phyloP scores from a whole-genome alignment of 2,888 invertebrate species.

The Selenia dentaria region DNA sequence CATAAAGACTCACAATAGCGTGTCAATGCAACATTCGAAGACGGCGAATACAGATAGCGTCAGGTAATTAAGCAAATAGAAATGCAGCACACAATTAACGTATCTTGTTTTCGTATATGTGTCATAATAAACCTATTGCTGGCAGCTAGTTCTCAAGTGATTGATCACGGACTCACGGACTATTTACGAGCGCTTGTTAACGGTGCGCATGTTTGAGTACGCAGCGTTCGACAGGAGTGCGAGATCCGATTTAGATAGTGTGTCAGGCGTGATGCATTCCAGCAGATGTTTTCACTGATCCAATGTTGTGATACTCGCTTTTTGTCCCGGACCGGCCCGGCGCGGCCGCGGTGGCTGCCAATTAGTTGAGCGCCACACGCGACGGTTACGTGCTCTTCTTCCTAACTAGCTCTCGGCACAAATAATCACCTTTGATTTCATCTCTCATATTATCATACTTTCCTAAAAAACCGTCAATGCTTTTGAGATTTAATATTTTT shows the following conservation, averaged over 20 bases:
- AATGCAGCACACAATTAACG: too few species aligned
- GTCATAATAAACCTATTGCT: background rate
- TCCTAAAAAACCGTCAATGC: too few species aligned
- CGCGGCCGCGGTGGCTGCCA: background rate
- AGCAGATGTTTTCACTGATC: constrained; percentile 20
- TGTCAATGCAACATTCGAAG: too few species aligned
- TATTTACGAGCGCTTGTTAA: constrained; percentile 5
- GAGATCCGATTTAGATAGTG: constrained; percentile 28
- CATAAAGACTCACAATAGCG: too few species aligned
- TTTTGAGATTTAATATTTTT: too few species aligned
- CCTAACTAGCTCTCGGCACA: too few species aligned
- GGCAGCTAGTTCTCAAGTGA: background rate
- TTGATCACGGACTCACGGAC: background rate
- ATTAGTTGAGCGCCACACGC: background rate
- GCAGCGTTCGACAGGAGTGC: constrained; percentile 27
- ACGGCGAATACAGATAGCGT: too few species aligned
- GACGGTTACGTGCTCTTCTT: too few species aligned
- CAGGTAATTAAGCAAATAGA: too few species aligned
- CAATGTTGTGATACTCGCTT: constrained; percentile 6
- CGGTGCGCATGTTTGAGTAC: constrained; percentile 20
- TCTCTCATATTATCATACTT: too few species aligned
- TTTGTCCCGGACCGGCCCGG: background rate
- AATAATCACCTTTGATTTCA: too few species aligned
- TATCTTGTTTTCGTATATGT: too few species aligned
- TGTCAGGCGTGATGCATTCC: constrained; percentile 21